Conservation (phyloP, 1,140 invertebrate species). For the Hirudo medicinalis region DNA sequence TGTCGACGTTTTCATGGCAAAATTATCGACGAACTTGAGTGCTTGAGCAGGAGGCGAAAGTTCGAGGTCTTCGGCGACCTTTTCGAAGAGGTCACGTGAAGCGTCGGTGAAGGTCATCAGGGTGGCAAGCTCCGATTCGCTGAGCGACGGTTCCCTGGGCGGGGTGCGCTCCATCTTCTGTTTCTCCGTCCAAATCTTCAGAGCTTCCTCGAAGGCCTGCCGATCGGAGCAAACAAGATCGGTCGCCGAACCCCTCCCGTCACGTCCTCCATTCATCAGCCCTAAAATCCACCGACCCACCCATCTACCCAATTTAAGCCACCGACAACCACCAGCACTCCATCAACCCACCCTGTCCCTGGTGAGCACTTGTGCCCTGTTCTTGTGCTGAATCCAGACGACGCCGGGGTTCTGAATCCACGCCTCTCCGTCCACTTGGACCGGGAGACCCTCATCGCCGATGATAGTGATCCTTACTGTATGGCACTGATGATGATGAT, state of each 20-base stretch:
- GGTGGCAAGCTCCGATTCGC: conserved; percentile 25
- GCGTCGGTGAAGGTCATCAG: not conserved
- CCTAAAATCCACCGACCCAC: not conserved
- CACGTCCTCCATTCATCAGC: not conserved
- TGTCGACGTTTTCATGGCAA: no score
- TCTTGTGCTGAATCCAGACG: conserved; percentile 88
- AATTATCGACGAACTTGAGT: no score
- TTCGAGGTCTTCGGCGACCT: no score
- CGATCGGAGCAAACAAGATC: conserved; percentile 16
- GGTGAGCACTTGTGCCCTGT: conserved; percentile 85
- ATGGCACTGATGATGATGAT: conserved; percentile 53
- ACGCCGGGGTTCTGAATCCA: conserved; percentile 95
- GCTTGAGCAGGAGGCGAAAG: no score
- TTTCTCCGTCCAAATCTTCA: conserved; percentile 86
- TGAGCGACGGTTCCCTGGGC: conserved; percentile 40
- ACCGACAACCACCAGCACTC: not conserved
- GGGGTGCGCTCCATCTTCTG: conserved; percentile 46
- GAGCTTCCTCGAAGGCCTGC: conserved; percentile 68
- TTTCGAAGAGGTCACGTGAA: not conserved
- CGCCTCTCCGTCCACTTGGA: conserved; percentile 90
- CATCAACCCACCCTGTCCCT: conserved; percentile 57
- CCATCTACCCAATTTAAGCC: not conserved
- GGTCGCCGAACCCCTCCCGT: not conserved
- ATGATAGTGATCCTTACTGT: conserved; percentile 87
- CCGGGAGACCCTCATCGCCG: conserved; percentile 58